These are phyloP conservation scores for Tuberolachnus salignus DNA, from an alignment of 2,888 invertebrate genomes.

Conservation along the genomic window DNA sequence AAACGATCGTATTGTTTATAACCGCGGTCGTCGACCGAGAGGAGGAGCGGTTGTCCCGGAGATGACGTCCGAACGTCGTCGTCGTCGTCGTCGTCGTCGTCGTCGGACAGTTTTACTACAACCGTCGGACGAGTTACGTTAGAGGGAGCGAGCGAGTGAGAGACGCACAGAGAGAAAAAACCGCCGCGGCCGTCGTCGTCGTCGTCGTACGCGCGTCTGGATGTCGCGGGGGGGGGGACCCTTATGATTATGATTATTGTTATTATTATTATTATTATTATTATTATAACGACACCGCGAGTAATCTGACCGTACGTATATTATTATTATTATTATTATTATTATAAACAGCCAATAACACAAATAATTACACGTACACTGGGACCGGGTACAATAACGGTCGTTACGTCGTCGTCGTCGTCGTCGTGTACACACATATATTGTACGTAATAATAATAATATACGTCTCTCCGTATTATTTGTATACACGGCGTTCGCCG, in stretches of 20 bases:
- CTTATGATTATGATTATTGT: no score
- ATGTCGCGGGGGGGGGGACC: no score
- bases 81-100: background rate
- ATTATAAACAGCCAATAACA: constrained; percentile 26
- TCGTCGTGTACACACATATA: background rate
- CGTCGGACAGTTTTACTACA: constrained; percentile 21
- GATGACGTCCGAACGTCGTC: no score
- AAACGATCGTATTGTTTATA: constrained; percentile 47
- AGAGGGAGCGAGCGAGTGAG: no score
- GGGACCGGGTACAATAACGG: constrained; percentile 22
- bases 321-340: no score
- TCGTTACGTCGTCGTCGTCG: background rate
- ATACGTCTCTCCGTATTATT: no score
- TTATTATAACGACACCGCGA: no score
- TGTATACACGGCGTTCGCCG: no score
- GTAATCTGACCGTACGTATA: constrained; percentile 6
- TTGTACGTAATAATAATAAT: background rate
- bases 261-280: no score
- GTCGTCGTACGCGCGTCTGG: no score
- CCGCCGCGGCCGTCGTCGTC: background rate
- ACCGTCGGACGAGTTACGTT: background rate
- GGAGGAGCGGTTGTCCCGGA: no score
- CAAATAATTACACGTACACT: constrained; percentile 34
- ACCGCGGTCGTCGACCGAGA: no score
- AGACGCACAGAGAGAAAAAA: background rate